A percentile compares a stretch with the other conserved stretches of the same genome.
These are phyloP conservation scores for Odocoileus virginianus DNA, from an alignment of 2,113 vertebrate genomes.

Conservation along the genomic window DNA sequence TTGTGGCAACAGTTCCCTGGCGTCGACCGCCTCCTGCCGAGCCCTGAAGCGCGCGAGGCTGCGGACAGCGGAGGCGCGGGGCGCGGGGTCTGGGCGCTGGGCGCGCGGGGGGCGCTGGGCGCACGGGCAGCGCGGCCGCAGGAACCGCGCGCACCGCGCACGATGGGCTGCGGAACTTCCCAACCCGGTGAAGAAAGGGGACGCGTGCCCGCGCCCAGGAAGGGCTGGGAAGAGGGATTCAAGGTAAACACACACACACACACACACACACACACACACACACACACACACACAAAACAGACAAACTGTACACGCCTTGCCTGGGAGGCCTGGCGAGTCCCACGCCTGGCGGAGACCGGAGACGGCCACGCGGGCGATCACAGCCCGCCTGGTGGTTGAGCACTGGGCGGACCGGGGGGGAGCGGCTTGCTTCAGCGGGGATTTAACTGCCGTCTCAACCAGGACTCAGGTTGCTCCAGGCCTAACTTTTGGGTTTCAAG, in stretches of 20 bases:
- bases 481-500: neutral
- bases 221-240: conserved; percentile 43
- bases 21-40: neutral
- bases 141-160: neutral
- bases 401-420: neutral
- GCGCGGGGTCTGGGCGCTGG: no score
- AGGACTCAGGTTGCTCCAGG: rapidly evolving
- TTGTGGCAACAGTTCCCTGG: conserved; percentile 78
- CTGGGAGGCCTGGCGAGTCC: neutral
- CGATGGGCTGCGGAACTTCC: conserved; percentile 74
- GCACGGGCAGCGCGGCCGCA: rapidly evolving
- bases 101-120: neutral
- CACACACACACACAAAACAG: neutral
- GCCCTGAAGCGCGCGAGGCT: neutral
- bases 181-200: neutral
- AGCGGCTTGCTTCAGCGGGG: rapidly evolving
- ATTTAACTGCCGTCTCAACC: neutral
- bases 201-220: conserved; percentile 38
- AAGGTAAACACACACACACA: conserved; percentile 51
- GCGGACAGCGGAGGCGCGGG: neutral
- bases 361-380: no score
- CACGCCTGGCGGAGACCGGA: neutral
- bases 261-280: no score
- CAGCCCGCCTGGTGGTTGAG: neutral
- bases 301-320: no score